Percentiles rank a stretch among this genome's conserved stretches.
phyloP scores from a whole-genome alignment of 2,888 invertebrate genomes.

The Schrankia costaestrigalis region DNA sequence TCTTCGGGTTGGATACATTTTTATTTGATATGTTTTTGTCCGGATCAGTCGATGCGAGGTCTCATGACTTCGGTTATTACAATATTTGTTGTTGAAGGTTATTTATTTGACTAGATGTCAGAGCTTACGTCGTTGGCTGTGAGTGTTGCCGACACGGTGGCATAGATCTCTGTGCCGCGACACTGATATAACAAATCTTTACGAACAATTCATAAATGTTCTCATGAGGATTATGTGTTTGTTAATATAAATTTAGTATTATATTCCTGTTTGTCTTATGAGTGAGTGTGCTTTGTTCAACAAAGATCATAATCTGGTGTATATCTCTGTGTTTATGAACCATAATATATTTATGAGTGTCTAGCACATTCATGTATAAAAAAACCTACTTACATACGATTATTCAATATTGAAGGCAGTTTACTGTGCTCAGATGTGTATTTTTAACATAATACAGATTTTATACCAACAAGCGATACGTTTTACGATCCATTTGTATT shows the following conservation, averaged over 20 bases:
- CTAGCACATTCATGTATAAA: too few relatives aligned
- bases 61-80: conserved; percentile 60
- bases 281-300: conserved; percentile 11
- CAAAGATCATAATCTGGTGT: too few relatives aligned
- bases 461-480: conserved; percentile 23
- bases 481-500: conserved; percentile 21
- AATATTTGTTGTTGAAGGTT: conserved; percentile 74
- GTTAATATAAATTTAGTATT: too few relatives aligned
- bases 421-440: too few relatives aligned
- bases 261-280: too few relatives aligned
- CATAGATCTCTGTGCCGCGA: conserved; percentile 49
- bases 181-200: conserved; percentile 52
- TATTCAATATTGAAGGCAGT: too few relatives aligned
- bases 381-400: too few relatives aligned
- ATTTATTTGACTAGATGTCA: conserved; percentile 70
- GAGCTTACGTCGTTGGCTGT: conserved; percentile 49
- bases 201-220: conserved; percentile 37
- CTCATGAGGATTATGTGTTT: conserved; percentile 21
- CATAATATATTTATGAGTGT: too few relatives aligned
- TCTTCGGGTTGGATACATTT: conserved; percentile 43
- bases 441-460: conserved; percentile 23
- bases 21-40: conserved; percentile 39
- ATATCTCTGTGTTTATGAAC: too few relatives aligned
- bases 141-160: conserved; percentile 47
- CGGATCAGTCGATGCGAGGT: conserved; percentile 36